Evolutionary conservation across 2,888 invertebrate species (phyloP).

Genomic region (Metallyticus violacea): DNA sequence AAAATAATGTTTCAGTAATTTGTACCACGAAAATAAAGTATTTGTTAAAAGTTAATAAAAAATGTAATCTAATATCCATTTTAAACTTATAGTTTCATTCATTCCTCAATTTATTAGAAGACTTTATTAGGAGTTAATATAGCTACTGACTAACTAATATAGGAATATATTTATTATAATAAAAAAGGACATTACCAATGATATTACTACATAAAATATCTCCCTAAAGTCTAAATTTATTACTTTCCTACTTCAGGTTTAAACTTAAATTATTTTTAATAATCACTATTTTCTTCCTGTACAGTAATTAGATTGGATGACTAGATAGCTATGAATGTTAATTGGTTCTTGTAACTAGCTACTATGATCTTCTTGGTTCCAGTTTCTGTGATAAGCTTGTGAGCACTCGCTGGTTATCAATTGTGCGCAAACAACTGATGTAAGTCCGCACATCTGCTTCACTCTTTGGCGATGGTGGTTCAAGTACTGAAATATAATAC

Average conservation of each 20-base stretch:
- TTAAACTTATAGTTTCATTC: background rate
- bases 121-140: background rate
- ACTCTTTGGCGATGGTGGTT: constrained; percentile 68
- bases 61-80: background rate
- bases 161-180: background rate
- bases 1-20: background rate
- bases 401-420: constrained; percentile 75
- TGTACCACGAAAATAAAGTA: background rate
- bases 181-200: background rate
- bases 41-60: background rate
- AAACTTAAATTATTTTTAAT: background rate
- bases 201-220: background rate
- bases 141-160: background rate
- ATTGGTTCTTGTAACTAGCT: background rate
- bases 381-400: constrained; percentile 76
- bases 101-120: background rate
- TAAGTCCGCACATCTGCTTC: constrained; percentile 67
- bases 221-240: background rate
- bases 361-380: constrained; percentile 60
- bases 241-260: background rate
- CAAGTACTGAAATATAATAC: constrained; percentile 56
- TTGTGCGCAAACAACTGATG: constrained; percentile 69
- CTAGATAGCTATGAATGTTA: background rate
- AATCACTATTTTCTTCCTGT: background rate
- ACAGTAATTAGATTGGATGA: background rate